A percentile compares a stretch with the other conserved stretches of the same genome.
These are phyloP conservation scores for Lutjanus argentimaculatus DNA, from an alignment of 2,797 vertebrate genomes.

Conservation along the genomic window DNA sequence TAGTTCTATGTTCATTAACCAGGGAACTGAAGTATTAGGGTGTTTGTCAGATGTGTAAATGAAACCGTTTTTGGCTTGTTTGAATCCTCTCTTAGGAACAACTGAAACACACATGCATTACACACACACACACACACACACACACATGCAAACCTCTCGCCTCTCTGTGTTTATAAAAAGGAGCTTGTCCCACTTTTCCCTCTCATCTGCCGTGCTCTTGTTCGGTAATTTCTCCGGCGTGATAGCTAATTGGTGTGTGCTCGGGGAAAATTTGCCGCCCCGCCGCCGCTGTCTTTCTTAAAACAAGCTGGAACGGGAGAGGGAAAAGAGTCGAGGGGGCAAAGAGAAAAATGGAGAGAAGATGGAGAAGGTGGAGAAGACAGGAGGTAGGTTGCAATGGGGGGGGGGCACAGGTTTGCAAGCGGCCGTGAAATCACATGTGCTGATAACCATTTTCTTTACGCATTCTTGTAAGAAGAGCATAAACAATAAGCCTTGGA, in stretches of 20 bases:
- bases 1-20: conserved; percentile 22
- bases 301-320: conserved; percentile 72
- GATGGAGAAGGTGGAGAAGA: conserved; percentile 68
- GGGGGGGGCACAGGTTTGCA: conserved; percentile 9
- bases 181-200: conserved; percentile 78
- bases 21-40: conserved; percentile 25
- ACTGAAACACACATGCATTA: conserved; percentile 23
- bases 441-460: conserved; percentile 61
- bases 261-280: conserved; percentile 59
- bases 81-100: conserved; percentile 28
- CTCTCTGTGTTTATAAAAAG: conserved; percentile 74
- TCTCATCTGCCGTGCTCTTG: conserved; percentile 61
- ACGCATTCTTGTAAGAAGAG: conserved; percentile 50
- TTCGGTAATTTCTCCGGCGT: conserved; percentile 73
- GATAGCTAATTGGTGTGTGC: conserved; percentile 78
- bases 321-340: conserved; percentile 46
- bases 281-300: conserved; percentile 21
- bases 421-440: conserved; percentile 41
- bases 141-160: conserved; percentile 49
- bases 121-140: conserved; percentile 17
- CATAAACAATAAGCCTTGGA: conserved; percentile 49
- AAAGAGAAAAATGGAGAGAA: conserved; percentile 69
- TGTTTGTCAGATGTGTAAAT: conserved; percentile 51
- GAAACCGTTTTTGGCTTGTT: conserved; percentile 41
- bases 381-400: conserved; percentile 65